phyloP scores from a whole-genome alignment of 2,113 vertebrate species.

The Nanorana parkeri region DNA sequence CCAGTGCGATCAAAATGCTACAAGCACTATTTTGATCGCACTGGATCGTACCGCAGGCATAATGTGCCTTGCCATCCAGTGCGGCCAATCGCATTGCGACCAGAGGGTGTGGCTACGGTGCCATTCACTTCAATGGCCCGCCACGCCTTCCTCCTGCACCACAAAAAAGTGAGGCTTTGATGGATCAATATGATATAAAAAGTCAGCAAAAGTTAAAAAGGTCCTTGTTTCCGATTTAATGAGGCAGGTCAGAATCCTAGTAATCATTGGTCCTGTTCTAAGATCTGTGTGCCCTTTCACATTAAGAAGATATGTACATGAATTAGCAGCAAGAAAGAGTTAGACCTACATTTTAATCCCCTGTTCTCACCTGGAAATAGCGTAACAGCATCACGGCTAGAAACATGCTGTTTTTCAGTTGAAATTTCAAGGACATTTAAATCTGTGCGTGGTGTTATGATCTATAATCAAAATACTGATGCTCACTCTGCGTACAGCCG shows the following conservation, averaged over 20 bases:
- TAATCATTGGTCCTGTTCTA: neutral
- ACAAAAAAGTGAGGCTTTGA: too few relatives aligned
- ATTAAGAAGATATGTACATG: neutral
- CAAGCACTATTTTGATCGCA: too few relatives aligned
- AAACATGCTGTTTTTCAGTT: constrained; percentile 19
- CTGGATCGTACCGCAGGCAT: too few relatives aligned
- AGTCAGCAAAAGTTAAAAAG: neutral
- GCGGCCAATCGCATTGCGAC: too few relatives aligned
- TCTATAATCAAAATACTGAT: constrained; percentile 18
- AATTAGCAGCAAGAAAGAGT: neutral
- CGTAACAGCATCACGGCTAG: neutral
- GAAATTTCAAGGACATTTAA: constrained; percentile 36
- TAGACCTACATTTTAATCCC: neutral
- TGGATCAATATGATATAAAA: too few relatives aligned
- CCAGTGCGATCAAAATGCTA: too few relatives aligned
- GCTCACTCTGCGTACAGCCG: neutral
- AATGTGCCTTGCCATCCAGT: too few relatives aligned
- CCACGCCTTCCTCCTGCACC: too few relatives aligned
- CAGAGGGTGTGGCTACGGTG: too few relatives aligned
- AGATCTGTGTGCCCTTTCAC: neutral
- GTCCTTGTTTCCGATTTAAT: neutral
- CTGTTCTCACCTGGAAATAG: constrained; percentile 2
- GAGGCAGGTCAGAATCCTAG: neutral
- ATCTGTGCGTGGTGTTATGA: constrained; percentile 2
- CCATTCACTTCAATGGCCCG: too few relatives aligned